These are phyloP conservation scores for Pocillopora damicornis DNA, from an alignment of 64 coral and sea anemone species.

Conservation along the genomic window DNA sequence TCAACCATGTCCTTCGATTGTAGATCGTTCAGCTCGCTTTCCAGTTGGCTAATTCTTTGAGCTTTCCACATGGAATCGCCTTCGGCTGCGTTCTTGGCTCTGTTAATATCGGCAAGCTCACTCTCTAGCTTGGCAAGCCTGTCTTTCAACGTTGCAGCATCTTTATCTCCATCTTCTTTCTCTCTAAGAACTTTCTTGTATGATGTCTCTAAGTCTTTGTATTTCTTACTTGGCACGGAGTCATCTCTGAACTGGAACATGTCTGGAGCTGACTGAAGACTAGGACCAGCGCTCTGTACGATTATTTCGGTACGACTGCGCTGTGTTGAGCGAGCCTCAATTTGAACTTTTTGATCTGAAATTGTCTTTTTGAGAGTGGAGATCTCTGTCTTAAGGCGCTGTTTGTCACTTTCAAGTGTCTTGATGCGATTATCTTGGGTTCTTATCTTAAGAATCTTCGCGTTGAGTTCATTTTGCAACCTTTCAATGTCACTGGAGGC, in stretches of 20 bases:
- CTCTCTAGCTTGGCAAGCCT: conserved; percentile 70
- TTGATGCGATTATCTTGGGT: conserved; percentile 76
- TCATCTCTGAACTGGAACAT: conserved; percentile 67
- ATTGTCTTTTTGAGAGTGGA: conserved; percentile 71
- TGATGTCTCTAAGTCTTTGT: conserved; percentile 66
- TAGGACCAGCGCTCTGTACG: conserved; percentile 31
- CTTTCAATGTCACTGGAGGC: conserved; percentile 79
- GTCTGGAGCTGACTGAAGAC: conserved; percentile 72
- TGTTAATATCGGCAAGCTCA: conserved; percentile 67
- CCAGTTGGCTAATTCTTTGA: conserved; percentile 76
- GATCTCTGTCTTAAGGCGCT: conserved; percentile 62
- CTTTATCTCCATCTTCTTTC: conserved; percentile 63
- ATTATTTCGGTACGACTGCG: conserved; percentile 41
- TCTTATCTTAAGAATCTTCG: conserved; percentile 79
- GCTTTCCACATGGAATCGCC: conserved; percentile 72
- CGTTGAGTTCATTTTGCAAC: conserved; percentile 66
- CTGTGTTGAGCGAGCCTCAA: conserved; percentile 59
- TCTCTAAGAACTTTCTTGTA: conserved; percentile 75
- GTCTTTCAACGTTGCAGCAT: conserved; percentile 34
- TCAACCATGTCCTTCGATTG: conserved; percentile 84
- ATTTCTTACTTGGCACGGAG: conserved; percentile 57
- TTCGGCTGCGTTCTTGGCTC: conserved; percentile 73
- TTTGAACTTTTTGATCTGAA: conserved; percentile 69
- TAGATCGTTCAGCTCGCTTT: conserved; percentile 68
- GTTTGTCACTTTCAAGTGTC: conserved; percentile 68